Percentiles rank a stretch among this genome's conserved stretches.
These are phyloP conservation scores for Oriolus oriolus DNA, from an alignment of 2,113 vertebrate species.

Conservation along the genomic window DNA sequence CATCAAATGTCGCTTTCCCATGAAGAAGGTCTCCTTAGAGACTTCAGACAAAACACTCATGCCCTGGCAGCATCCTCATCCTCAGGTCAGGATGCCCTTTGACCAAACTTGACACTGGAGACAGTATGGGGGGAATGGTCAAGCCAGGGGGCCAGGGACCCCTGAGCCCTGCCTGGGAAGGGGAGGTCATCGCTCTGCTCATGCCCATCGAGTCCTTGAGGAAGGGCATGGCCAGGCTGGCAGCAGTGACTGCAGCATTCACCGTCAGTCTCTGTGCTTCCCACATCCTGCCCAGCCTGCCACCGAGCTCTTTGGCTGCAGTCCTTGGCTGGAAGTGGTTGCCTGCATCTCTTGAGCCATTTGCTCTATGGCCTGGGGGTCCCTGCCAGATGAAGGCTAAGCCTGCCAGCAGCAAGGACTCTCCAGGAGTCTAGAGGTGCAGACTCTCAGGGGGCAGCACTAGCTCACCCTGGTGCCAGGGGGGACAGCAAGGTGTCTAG, in stretches of 20 bases:
- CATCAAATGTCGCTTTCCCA: rapidly evolving
- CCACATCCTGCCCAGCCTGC: neutral
- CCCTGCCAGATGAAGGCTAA: neutral
- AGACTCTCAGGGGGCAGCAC: neutral
- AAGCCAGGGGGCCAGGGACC: rapidly evolving
- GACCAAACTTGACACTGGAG: neutral
- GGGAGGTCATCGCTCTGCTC: rapidly evolving
- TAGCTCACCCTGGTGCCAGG: neutral
- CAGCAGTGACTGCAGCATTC: neutral
- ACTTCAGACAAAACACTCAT: neutral
- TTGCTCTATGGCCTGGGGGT: neutral
- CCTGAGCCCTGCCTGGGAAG: rapidly evolving
- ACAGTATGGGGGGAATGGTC: neutral
- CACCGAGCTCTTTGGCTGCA: neutral
- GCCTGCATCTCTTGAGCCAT: neutral
- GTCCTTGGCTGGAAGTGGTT: neutral
- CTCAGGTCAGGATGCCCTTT: neutral
- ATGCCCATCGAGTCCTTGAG: rapidly evolving
- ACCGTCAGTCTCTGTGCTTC: neutral
- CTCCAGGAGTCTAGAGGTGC: neutral
- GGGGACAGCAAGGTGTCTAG: neutral
- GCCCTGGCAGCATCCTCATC: neutral
- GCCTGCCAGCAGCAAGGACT: neutral
- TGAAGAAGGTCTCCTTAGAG: neutral
- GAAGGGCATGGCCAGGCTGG: neutral